Evolutionary conservation across 2,797 vertebrate genomes (phyloP).

Genomic region (Falco columbarius): DNA sequence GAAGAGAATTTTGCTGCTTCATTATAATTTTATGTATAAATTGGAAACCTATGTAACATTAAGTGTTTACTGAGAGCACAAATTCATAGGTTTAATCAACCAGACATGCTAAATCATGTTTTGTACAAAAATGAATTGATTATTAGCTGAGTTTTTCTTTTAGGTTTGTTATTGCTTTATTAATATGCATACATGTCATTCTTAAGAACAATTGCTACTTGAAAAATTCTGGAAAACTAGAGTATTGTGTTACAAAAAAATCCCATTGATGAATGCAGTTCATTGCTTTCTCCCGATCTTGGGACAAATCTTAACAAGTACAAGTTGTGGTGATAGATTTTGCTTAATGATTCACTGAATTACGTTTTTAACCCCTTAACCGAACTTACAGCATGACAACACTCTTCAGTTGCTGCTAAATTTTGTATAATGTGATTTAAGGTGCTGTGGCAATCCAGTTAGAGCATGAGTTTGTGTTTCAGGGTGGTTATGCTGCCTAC

Average conservation of each 20-base stretch:
- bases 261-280: neutral
- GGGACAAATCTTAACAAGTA: neutral
- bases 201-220: neutral
- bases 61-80: conserved; percentile 53
- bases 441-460: conserved; percentile 42
- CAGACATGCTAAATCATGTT: neutral
- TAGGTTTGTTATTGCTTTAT: neutral
- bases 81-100: conserved; percentile 35
- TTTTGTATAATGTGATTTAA: neutral
- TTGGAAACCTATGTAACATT: conserved; percentile 69
- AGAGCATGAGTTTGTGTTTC: conserved; percentile 69
- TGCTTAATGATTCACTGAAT: neutral
- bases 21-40: conserved; percentile 76
- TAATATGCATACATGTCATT: neutral
- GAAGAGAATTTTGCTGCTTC: conserved; percentile 59
- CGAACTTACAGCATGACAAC: neutral
- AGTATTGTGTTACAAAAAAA: neutral
- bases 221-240: neutral
- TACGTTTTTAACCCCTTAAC: neutral
- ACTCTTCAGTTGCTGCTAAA: neutral
- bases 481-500: conserved; percentile 97
- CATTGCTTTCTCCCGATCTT: neutral
- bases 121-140: neutral
- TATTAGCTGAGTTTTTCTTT: neutral
- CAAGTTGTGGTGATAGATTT: neutral